These are phyloP conservation scores for Tricholaema leucomelas DNA, from an alignment of 2,113 vertebrate genomes.

Conservation along the genomic window DNA sequence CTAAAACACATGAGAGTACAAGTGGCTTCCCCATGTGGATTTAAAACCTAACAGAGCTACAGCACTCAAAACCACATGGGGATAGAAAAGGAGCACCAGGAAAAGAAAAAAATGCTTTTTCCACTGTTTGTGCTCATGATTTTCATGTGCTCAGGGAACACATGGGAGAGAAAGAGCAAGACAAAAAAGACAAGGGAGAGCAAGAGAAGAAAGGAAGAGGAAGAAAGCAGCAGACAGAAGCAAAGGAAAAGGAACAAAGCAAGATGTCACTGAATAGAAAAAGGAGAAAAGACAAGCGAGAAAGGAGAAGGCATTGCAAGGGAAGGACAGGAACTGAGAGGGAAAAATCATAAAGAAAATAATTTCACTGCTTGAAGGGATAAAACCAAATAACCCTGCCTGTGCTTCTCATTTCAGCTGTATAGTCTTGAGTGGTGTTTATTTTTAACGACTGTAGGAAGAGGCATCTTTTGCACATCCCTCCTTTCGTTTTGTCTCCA, in stretches of 20 bases:
- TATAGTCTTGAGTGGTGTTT: background rate
- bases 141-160: constrained; percentile 3
- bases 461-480: background rate
- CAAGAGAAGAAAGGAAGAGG: constrained; percentile 42
- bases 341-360: background rate
- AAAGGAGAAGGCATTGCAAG: background rate
- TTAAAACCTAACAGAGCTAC: constrained; percentile 48
- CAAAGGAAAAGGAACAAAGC: constrained; percentile 50
- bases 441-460: constrained; percentile 3
- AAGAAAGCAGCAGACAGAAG: constrained; percentile 27
- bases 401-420: constrained; percentile 29
- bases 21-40: constrained; percentile 46
- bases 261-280: constrained; percentile 7
- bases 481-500: constrained; percentile 34
- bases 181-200: constrained; percentile 11
- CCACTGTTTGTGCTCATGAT: background rate
- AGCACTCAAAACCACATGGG: constrained; percentile 13
- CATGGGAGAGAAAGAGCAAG: background rate
- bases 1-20: constrained; percentile 57
- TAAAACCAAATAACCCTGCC: background rate
- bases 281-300: background rate
- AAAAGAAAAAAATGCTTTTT: background rate
- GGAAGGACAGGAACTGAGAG: constrained; percentile 20
- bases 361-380: background rate
- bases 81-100: constrained; percentile 12